Evolutionary conservation across 2,888 invertebrate genomes (phyloP), one percentile per base, ranked within the genome.

Genomic region (Protodeltote pygarga): DNA sequence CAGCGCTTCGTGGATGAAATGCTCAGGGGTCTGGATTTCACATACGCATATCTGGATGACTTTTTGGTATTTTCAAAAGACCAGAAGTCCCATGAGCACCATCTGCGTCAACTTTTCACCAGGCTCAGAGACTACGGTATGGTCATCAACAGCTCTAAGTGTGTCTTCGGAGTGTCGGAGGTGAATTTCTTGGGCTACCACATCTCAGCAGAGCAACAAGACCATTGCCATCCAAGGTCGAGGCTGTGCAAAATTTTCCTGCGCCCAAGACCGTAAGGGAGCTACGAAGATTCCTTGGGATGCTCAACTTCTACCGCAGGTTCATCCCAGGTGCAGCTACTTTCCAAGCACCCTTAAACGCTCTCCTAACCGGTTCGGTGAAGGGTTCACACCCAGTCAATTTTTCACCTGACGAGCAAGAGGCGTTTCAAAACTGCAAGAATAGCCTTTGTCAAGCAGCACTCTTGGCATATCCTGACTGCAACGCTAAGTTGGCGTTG

Each of bases 1-100:
- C n/a, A n/a, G n/a, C n/a, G n/a, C n/a, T n/a, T n/a, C n/a, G n/a
- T n/a, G n/a, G 75, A 83, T 29, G 65, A 72, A 20, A 35, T 62
- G 41, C 33, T 41, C 1, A 31, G 57, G 8, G 64, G 62, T 4
- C 41, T 69, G 1, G 64, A 64, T 3, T 66, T 54, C 14, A 38
- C 16, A 67, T 67, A 49, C 40, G 29, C 52, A 0, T 84, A 81
- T 31, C 32, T 85, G 0, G 80, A 84, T 25, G 80, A 81, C 41
- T 67, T 81, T 34, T 42, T 81, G 5, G 45, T 59, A 0, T 64
- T 53, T 19, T 71, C 73, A 3, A 62, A 67, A 1, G 13, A 39
- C 8, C n/a, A 45, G 11, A 11, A 5, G 2, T 10, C 46, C 8
- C 71, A 67, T 20, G 25, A 46, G 21, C n/a, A 31, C 0, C 68